These are phyloP conservation scores for Myiagra hebetior DNA, from an alignment of 2,113 vertebrate species.

Conservation along the genomic window DNA sequence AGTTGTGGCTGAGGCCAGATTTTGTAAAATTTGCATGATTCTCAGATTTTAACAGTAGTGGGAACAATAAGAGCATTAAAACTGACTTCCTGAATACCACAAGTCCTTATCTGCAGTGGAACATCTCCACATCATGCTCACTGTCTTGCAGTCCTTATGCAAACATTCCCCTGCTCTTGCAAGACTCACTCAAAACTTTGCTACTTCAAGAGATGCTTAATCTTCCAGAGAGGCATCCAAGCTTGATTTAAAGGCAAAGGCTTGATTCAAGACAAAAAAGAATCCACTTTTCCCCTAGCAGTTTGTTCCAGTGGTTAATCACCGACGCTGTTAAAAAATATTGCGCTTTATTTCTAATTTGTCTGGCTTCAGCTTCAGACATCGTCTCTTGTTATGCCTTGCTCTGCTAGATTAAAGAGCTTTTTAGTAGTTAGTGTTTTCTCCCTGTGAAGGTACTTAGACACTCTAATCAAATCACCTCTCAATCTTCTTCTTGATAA, in stretches of 20 bases:
- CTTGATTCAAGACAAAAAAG: not conserved
- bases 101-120: not conserved
- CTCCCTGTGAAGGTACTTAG: conserved; percentile 46
- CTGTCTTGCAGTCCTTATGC: not conserved
- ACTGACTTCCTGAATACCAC: not conserved
- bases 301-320: conserved; percentile 44
- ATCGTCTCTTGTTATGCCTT: conserved; percentile 1
- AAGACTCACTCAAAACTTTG: not conserved
- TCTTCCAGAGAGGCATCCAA: not conserved
- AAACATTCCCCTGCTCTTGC: not conserved
- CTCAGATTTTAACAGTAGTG: not conserved
- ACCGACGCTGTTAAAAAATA: conserved; percentile 21
- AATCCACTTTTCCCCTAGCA: not conserved
- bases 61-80: not conserved
- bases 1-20: not conserved
- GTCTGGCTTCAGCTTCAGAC: conserved; percentile 34
- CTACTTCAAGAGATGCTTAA: not conserved
- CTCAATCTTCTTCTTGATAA: conserved; percentile 49
- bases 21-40: not conserved
- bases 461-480: conserved; percentile 47
- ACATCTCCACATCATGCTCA: not conserved
- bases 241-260: conserved; percentile 15
- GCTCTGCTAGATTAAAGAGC: conserved; percentile 48
- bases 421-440: conserved; percentile 58
- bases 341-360: conserved; percentile 56